phyloP scores from a whole-genome alignment of 2,113 vertebrate species.

The Mugil cephalus region DNA sequence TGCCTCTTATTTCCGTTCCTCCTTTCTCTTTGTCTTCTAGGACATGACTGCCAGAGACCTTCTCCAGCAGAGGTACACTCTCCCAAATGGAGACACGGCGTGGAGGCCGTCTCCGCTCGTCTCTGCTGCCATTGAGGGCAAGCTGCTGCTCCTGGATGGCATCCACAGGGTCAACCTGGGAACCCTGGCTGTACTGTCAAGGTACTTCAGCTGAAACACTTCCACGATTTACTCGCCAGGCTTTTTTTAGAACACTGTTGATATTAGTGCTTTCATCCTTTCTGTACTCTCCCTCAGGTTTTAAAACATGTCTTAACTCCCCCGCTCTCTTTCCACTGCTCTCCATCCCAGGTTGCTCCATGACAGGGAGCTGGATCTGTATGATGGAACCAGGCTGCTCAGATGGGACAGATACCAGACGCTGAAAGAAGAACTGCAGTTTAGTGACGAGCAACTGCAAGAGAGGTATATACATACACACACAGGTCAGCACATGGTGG shows the following conservation, averaged over 20 bases:
- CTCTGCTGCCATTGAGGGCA: conserved; percentile 92
- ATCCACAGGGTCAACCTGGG: conserved; percentile 95
- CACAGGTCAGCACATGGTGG: conserved; percentile 19
- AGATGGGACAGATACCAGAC: conserved; percentile 91
- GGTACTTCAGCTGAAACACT: conserved; percentile 76
- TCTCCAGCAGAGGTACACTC: conserved; percentile 95
- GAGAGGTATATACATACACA: conserved; percentile 82
- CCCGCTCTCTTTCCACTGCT: neutral
- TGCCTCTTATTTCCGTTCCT: neutral
- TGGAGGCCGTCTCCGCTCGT: conserved; percentile 94
- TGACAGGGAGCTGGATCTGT: conserved; percentile 94
- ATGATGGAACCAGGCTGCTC: conserved; percentile 92
- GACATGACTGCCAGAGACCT: conserved; percentile 97
- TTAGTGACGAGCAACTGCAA: conserved; percentile 88
- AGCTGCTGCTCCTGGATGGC: conserved; percentile 93
- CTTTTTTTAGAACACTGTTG: neutral
- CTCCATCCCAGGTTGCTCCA: conserved; percentile 88
- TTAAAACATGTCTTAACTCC: no score
- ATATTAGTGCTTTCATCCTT: neutral
- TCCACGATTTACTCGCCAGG: neutral
- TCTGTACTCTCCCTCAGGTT: no score
- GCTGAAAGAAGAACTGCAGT: conserved; percentile 88
- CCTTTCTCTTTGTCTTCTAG: conserved; percentile 68
- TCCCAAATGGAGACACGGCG: conserved; percentile 95
- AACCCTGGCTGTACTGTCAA: conserved; percentile 93